Base-by-base conservation (phyloP, 2,113 vertebrate genomes). In the Scomber colias region DNA sequence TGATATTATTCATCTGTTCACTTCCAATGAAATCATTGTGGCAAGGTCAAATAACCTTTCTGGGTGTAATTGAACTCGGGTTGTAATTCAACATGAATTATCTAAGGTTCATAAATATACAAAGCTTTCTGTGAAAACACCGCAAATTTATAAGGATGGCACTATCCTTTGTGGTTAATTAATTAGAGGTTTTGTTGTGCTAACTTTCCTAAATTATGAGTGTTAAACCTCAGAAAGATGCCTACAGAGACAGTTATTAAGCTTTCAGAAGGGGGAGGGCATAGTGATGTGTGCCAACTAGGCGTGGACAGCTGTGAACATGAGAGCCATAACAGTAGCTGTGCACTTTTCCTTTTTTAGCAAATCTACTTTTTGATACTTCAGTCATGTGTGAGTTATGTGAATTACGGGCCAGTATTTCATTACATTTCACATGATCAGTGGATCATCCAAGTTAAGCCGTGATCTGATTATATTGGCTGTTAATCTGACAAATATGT, bases 231-330 rank as follows among this genome's bases (percentile, higher is more conserved):
- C 30, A 45, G 2, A 30, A 66, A 64, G 75, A 55, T 5, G 49
- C 56, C 45, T 14, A 16, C 31, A 49, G 21, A 71, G 24, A 67
- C 60, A 35, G 57, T 69, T 74, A n/a, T 78, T 66, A 35, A 17
- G 46, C 81, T 70, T 75, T 71, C 54, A 73, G 80, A 59, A 14
- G 11, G 46, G 54, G 71, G 59, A 31, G 46, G 72, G 69, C 60
- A 51, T 27, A 27, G 48, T 45, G 21, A 72, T 61, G 75, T 84
- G 48, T 57, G 85, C 82, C 89, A 88, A 86, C 75, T 24, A 92
- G 90, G 74, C 12, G 57, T 51, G 72, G 85, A 90, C 84, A 89
- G 87, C 89, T 89, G 84, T 55, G 71, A 79, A 83, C 77, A 69
- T 1, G 68, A 83, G 72, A 57, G 78, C 81, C 82, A 74, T 30